These are phyloP conservation scores for Odontomachus brunneus DNA, from an alignment of 1,140 invertebrate species.

Conservation along the genomic window DNA sequence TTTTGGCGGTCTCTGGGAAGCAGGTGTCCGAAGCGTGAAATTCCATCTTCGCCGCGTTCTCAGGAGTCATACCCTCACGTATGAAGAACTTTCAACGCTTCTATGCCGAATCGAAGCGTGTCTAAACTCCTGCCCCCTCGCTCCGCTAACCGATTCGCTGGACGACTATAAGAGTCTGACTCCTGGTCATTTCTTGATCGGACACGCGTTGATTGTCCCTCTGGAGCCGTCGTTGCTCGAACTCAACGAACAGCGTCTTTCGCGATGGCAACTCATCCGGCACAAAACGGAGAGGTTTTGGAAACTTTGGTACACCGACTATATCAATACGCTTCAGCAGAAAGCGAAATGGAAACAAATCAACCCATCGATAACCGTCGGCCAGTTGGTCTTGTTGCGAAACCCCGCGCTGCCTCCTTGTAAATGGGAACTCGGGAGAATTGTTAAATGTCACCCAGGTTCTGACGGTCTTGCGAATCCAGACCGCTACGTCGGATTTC, in stretches of 20 bases:
- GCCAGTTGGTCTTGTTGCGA: too few species aligned
- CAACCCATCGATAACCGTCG: too few species aligned
- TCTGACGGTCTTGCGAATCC: too few species aligned
- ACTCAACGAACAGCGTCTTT: not conserved
- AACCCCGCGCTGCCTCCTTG: too few species aligned
- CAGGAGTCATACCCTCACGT: not conserved
- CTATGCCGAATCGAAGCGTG: slow-evolving; percentile 29
- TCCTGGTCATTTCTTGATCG: slow-evolving; percentile 18
- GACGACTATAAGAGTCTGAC: not conserved
- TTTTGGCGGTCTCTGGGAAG: slow-evolving; percentile 30
- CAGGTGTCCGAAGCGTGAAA: not conserved
- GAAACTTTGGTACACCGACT: not conserved
- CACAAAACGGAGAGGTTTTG: not conserved
- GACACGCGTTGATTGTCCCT: fast-evolving
- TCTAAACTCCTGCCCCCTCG: slow-evolving; percentile 24
- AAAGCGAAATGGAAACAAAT: too few species aligned
- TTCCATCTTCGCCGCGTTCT: not conserved
- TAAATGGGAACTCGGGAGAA: too few species aligned
- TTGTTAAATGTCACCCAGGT: too few species aligned
- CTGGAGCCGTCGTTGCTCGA: not conserved
- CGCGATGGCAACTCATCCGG: not conserved
- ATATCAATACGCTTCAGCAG: not conserved
- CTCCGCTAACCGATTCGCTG: not conserved
- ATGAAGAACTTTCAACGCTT: not conserved
- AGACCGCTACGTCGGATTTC: too few species aligned